Base-by-base conservation (phyloP, 2,113 vertebrate species). In the Rhabdomys dilectus region DNA sequence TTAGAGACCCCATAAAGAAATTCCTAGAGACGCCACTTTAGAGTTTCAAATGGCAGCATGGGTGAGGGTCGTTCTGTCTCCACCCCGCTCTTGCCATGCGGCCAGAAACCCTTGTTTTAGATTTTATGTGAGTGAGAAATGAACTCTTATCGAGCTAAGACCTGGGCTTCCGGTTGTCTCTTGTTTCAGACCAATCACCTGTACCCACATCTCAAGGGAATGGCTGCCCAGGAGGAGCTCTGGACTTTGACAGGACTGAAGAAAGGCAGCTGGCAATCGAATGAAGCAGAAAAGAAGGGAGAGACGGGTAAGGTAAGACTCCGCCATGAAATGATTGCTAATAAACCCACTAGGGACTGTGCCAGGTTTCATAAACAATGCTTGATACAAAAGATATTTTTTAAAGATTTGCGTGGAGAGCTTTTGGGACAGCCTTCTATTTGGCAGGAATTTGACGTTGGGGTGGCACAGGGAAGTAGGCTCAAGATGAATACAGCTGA, bases 91-190 rank as follows among this genome's bases (percentile, higher is more conserved):
- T 10, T 26, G 66, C 60, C 48, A 34, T 34, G 8, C 29, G 88
- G 17, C 39, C 3, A 34, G 76, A 70, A 68, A 42, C 7, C 34
- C 6, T 51, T 68, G 70, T 64, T 93, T 72, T 86, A 31, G 72
- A 66, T 92, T 72, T 60, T 31, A 85, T 31, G 36, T 39, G 56
- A 77, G 34, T 81, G 60, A 88, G 56, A 94, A 95, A 73, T 85
- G 64, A 96, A 42, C 24, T 88, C 89, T 19, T 64, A 51, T 26
- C 53, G 31, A 31, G 11, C 9, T 31, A 19, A 62, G 26, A 58
- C 24, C 34, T 5, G 34, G 17, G 21, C 62, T 76, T 86, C 58
- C n/a, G 3, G 31, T 39, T 34, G 12, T 15, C 53, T 58, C 12
- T 24, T 13, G 21, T 36, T 42, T 80, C 58, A 66, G 45, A 51